Conservation (phyloP, 92 coral and sea anemone species). For the Umimayanthus chanpuru region DNA sequence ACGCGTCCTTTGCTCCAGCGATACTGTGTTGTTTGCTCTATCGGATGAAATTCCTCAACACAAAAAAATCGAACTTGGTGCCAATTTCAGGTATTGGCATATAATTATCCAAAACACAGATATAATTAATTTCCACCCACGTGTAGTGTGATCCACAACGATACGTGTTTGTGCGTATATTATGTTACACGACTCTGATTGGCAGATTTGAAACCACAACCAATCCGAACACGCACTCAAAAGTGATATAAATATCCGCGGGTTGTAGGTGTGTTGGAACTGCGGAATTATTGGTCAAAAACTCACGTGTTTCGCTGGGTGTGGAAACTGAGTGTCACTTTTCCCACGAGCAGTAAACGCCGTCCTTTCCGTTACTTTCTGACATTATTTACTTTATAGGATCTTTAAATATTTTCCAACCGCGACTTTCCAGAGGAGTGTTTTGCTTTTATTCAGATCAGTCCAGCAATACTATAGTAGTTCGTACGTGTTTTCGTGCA, state of each 20-base stretch:
- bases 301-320: constrained; percentile 56
- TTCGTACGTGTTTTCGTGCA: constrained; percentile 2
- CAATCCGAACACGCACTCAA: constrained; percentile 66
- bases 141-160: constrained; percentile 50
- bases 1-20: background rate
- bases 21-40: constrained; percentile 41
- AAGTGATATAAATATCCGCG: constrained; percentile 55
- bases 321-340: constrained; percentile 55
- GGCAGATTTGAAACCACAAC: constrained; percentile 65
- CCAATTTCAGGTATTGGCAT: constrained; percentile 87
- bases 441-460: background rate
- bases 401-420: background rate
- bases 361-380: constrained; percentile 39
- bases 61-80: constrained; percentile 85
- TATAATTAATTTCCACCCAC: constrained; percentile 69
- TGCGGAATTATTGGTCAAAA: constrained; percentile 52
- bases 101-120: constrained; percentile 84
- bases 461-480: background rate
- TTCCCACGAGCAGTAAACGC: constrained; percentile 13
- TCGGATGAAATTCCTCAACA: constrained; percentile 55
- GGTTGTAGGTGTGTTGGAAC: constrained; percentile 79
- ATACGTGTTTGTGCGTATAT: constrained; percentile 64
- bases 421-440: constrained; percentile 33
- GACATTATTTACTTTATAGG: background rate
- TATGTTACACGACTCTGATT: constrained; percentile 74